Evolutionary conservation across 1,140 invertebrate species (phyloP).

Genomic region (Cherax quadricarinatus): DNA sequence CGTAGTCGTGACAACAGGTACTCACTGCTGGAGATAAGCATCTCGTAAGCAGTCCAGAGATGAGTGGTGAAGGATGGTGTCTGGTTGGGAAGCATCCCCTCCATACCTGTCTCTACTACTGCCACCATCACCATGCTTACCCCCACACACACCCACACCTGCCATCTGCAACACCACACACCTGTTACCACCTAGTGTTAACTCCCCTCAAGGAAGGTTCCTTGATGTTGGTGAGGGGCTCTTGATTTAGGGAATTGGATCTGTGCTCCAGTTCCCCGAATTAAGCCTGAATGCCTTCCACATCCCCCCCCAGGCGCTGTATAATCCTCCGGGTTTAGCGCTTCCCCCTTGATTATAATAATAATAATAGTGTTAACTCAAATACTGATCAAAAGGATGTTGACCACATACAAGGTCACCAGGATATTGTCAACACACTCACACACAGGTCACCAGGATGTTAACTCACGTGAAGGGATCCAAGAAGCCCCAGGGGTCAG

Average conservation of each 20-base stretch:
- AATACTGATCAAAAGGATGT: too few relatives aligned
- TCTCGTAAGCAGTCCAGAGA: constrained; percentile 7
- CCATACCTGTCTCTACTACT: not conserved
- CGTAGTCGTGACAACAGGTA: not conserved
- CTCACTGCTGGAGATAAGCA: constrained; percentile 35
- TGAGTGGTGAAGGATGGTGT: not conserved
- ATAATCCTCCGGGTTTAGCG: too few relatives aligned
- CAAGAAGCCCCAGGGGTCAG: constrained; percentile 47
- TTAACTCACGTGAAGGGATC: constrained; percentile 46
- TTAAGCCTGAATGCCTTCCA: too few relatives aligned
- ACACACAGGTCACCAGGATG: not conserved
- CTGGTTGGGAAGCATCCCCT: not conserved
- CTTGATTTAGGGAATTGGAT: too few relatives aligned
- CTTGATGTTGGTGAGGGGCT: too few relatives aligned
- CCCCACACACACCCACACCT: constrained; percentile 10
- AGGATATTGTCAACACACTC: too few relatives aligned
- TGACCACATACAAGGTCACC: too few relatives aligned
- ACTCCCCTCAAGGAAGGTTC: too few relatives aligned
- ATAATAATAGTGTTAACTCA: too few relatives aligned
- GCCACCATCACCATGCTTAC: not conserved
- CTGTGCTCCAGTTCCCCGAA: too few relatives aligned
- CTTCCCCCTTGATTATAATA: too few relatives aligned
- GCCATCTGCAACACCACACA: not conserved
- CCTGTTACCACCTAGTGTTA: not conserved
- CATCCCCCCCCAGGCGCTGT: too few relatives aligned